Evolutionary conservation across 1,140 invertebrate genomes (phyloP), one percentile per base, ranked within the genome.

Genomic region (Drosophila guanche): DNA sequence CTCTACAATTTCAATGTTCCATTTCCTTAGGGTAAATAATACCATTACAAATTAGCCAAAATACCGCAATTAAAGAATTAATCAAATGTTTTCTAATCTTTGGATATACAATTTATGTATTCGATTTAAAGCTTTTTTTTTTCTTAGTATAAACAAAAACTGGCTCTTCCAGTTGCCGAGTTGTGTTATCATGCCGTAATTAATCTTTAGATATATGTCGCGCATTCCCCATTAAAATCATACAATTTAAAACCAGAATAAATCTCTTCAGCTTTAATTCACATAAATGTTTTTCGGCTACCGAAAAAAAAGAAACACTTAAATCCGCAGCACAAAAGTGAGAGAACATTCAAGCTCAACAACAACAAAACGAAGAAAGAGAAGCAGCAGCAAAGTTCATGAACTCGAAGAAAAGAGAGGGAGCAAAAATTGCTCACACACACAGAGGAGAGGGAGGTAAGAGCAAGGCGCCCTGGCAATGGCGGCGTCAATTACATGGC

Each of bases 401-500:
- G 79, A 80, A 85, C 80, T 66, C 27, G 16, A 45, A 43, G 55
- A 46, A 45, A 48, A 53, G 43, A 5, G 25, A 50, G 25, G 47
- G 55, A 23, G n/a, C 63, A 53, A 53, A 53, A 61, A 59, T 46
- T 84, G 79, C 75, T 79, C 79, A 78, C 79, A 75, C 56, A 12
- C 33, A 37, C 10, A 37, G 4, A 0, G 4, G 33, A 37, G 4
- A 12, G 5, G 25, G 5, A 27, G 25, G 33, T 10, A 37, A 10
- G 10, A 37, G 33, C 29, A 3, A 8, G 29, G 29, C 33, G 68
- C 54, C 60, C 58, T 65, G 72, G 56, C 59, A 75, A 86, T 62
- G 76, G 73, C 81, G 63, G 73, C 80, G 63, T 85, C 80, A 85
- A 85, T 85, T 86, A 80, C 80, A 80, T 60, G 79, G 68, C 67